Conservation (phyloP, 2,113 vertebrate genomes). For the Pangasianodon gigas region DNA sequence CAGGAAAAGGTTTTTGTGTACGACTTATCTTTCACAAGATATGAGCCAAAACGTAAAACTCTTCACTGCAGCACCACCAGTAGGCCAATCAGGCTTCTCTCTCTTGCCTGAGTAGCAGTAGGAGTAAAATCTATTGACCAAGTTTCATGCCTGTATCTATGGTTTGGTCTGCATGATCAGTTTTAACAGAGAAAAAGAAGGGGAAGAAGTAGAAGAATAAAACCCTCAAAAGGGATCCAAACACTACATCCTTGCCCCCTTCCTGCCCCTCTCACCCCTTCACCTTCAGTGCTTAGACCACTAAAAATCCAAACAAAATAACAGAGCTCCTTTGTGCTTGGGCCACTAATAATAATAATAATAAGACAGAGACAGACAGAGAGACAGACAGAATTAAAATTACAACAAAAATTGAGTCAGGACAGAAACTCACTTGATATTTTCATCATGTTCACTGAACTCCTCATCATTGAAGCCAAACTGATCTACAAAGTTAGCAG, state of each 20-base stretch:
- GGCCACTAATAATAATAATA: background rate
- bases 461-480: conserved; percentile 97
- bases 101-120: background rate
- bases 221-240: too few relatives aligned
- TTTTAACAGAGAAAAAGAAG: background rate
- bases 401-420: background rate
- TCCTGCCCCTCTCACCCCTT: too few relatives aligned
- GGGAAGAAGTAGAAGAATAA: background rate
- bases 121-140: background rate
- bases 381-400: conserved; percentile 1
- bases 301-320: too few relatives aligned
- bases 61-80: background rate
- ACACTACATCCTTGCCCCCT: background rate
- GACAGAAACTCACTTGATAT: conserved; percentile 80
- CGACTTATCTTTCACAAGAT: background rate
- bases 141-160: background rate
- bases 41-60: background rate
- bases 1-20: background rate
- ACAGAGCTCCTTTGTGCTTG: background rate
- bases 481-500: conserved; percentile 93
- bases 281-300: background rate
- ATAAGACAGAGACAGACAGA: background rate
- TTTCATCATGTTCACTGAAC: conserved; percentile 94
- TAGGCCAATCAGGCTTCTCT: background rate
- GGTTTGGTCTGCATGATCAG: background rate